Conservation (phyloP, 2,797 vertebrate genomes). For the Syndactyla subalaris region DNA sequence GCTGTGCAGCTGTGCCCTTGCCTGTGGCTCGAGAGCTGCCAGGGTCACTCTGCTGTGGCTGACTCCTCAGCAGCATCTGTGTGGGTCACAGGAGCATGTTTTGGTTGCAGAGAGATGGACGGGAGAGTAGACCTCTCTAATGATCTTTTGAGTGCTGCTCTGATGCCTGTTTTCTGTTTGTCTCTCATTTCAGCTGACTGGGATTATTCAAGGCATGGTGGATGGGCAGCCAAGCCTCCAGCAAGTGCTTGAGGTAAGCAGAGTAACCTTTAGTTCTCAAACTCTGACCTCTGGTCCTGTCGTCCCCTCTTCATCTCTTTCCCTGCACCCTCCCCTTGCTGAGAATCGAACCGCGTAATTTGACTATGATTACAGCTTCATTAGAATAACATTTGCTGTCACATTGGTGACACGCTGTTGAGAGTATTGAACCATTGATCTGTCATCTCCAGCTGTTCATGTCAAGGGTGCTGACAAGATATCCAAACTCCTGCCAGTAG, state of each 20-base stretch:
- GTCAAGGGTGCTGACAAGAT: constrained; percentile 80
- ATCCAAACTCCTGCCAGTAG: constrained; percentile 64
- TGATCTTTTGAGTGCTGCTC: constrained; percentile 6
- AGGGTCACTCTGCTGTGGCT: background rate
- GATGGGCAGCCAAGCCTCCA: constrained; percentile 84
- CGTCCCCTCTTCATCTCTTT: constrained; percentile 39
- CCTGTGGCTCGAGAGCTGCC: background rate
- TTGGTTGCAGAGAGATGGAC: background rate
- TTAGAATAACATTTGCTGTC: constrained; percentile 85
- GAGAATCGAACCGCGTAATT: constrained; percentile 82
- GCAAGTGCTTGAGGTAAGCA: constrained; percentile 85
- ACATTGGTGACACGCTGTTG: constrained; percentile 75
- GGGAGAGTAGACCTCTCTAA: constrained; percentile 12
- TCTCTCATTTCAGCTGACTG: constrained; percentile 80
- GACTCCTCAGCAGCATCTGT: background rate
- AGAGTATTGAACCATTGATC: constrained; percentile 86
- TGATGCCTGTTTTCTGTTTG: constrained; percentile 64
- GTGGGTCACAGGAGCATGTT: background rate
- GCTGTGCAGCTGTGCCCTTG: background rate
- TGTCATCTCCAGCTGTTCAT: constrained; percentile 83
- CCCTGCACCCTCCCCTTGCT: constrained; percentile 56
- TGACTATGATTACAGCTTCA: constrained; percentile 87
- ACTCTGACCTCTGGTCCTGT: constrained; percentile 75
- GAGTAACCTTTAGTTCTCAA: constrained; percentile 76
- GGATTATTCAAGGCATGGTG: constrained; percentile 86